These are phyloP conservation scores for Limonius californicus DNA, from an alignment of 1,140 invertebrate genomes.

Conservation along the genomic window DNA sequence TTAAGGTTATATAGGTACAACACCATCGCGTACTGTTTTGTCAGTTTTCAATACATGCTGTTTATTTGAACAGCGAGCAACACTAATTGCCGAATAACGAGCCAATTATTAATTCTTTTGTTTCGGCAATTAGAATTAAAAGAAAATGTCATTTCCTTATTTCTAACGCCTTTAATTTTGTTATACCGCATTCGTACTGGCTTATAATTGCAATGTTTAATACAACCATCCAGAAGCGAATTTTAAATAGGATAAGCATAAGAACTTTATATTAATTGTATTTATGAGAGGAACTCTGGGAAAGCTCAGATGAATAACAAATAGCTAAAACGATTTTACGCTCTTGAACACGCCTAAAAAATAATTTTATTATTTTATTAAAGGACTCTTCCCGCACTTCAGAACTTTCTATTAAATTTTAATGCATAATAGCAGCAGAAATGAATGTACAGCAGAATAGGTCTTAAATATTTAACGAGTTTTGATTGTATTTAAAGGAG, in stretches of 20 bases:
- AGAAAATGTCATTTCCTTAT: too few relatives aligned
- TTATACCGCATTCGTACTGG: too few relatives aligned
- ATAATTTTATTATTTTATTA: slow-evolving; percentile 16
- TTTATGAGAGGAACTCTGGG: slow-evolving; percentile 6
- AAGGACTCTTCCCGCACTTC: slow-evolving; percentile 5
- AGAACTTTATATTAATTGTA: slow-evolving; percentile 7
- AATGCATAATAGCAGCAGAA: slow-evolving; percentile 12
- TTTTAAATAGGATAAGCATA: slow-evolving; percentile 10
- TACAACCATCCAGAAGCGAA: background rate
- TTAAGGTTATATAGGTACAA: too few relatives aligned
- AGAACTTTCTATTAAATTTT: slow-evolving; percentile 13
- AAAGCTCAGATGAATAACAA: slow-evolving; percentile 11
- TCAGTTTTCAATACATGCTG: too few relatives aligned
- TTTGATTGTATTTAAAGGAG: slow-evolving; percentile 9
- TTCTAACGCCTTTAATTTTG: too few relatives aligned
- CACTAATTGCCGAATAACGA: too few relatives aligned
- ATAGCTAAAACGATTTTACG: slow-evolving; percentile 15
- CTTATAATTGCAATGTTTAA: background rate
- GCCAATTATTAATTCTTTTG: too few relatives aligned
- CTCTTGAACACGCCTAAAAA: slow-evolving; percentile 13
- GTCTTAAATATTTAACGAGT: slow-evolving; percentile 12
- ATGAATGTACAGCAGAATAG: slow-evolving; percentile 14
- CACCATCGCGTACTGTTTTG: too few relatives aligned
- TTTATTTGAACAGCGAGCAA: too few relatives aligned
- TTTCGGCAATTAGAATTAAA: too few relatives aligned